These are phyloP conservation scores for Samia ricini DNA, from an alignment of 1,140 invertebrate species.

Conservation along the genomic window DNA sequence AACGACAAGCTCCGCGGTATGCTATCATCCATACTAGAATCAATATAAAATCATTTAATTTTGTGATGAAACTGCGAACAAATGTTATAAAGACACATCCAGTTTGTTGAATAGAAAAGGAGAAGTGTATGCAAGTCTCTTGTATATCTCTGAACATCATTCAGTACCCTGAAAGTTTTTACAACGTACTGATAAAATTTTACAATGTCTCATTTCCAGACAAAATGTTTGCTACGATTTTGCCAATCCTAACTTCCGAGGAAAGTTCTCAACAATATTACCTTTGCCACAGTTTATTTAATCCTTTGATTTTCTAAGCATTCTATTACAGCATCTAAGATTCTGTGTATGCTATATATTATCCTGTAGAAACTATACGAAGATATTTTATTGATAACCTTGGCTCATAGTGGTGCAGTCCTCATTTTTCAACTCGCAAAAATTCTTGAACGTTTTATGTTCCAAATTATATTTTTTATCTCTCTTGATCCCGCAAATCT, in stretches of 20 bases:
- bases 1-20: constrained; percentile 21
- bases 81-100: too few species aligned
- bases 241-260: too few species aligned
- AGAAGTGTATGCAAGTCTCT: too few species aligned
- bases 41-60: background rate
- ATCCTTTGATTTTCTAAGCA: background rate
- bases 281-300: background rate
- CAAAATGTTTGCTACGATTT: too few species aligned
- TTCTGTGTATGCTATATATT: background rate
- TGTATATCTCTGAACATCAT: too few species aligned
- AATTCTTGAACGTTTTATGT: constrained; percentile 31
- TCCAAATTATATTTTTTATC: constrained; percentile 3
- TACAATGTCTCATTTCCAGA: too few species aligned
- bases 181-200: too few species aligned
- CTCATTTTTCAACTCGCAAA: constrained; percentile 26
- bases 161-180: too few species aligned
- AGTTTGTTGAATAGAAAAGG: too few species aligned
- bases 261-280: background rate
- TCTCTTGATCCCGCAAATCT: constrained; percentile 27
- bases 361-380: background rate
- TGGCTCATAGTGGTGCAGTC: constrained; percentile 20
- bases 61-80: too few species aligned
- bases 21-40: constrained; percentile 25
- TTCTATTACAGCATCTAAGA: background rate
- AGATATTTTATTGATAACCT: background rate